Conservation (phyloP, 1,140 invertebrate species). For the Leguminivora glycinivorella region DNA sequence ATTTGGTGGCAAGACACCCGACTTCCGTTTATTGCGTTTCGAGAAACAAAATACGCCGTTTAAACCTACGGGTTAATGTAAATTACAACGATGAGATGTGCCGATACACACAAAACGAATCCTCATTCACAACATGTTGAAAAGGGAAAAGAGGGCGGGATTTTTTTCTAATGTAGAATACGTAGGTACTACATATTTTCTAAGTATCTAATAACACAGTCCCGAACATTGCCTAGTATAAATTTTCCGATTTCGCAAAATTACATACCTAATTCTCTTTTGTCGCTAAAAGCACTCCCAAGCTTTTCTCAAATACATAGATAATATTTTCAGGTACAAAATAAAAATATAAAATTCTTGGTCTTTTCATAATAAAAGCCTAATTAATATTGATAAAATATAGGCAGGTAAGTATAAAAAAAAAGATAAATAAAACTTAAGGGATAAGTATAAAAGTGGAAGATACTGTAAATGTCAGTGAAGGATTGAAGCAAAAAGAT, state of each 20-base stretch:
- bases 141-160: conserved; percentile 70
- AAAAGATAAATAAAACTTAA: background rate
- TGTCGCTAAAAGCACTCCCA: background rate
- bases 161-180: conserved; percentile 54
- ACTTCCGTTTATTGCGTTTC: conserved; percentile 20
- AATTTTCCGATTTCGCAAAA: conserved; percentile 39
- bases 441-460: conserved; percentile 5
- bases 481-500: background rate
- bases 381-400: conserved; percentile 3
- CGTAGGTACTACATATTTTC: conserved; percentile 50
- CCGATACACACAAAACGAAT: conserved; percentile 28
- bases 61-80: conserved; percentile 6
- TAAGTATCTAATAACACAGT: conserved; percentile 76
- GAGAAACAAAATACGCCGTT: conserved; percentile 5
- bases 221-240: conserved; percentile 62
- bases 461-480: background rate
- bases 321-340: conserved; percentile 66
- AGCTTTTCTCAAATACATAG: conserved; percentile 37
- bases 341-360: conserved; percentile 41
- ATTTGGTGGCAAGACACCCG: conserved; percentile 56
- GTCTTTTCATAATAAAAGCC: conserved; percentile 4
- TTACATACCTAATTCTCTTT: conserved; percentile 17
- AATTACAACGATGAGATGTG: conserved; percentile 16
- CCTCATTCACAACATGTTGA: conserved; percentile 69
- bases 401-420: conserved; percentile 4